Evolutionary conservation across 1,140 invertebrate species (phyloP).

Genomic region (fruit fly (Drosophila melanogaster)): DNA sequence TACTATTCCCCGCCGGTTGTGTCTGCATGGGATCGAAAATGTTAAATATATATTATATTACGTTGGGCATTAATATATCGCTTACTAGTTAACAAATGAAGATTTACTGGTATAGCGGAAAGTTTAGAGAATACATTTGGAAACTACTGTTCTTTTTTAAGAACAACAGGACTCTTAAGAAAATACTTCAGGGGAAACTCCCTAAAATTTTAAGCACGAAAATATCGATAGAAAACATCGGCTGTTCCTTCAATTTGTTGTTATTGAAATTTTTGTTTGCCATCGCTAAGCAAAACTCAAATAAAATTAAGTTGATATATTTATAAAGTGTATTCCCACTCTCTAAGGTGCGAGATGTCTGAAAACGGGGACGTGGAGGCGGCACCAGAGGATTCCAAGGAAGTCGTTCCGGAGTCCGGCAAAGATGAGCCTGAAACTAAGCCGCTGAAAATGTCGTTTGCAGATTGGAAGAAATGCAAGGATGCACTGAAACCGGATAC

Average conservation of each 20-base stretch:
- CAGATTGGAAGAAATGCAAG: constrained; percentile 73
- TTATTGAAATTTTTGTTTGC: neutral
- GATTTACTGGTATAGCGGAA: too few species aligned
- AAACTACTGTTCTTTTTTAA: too few species aligned
- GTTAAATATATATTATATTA: too few species aligned
- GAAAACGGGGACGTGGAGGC: constrained; percentile 17
- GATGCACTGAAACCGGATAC: constrained; percentile 46
- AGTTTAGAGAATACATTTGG: too few species aligned
- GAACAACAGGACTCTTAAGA: too few species aligned
- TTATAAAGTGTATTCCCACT: neutral
- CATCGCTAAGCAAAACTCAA: neutral
- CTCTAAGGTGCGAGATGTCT: constrained; percentile 12
- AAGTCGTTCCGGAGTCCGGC: neutral
- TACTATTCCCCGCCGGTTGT: too few species aligned
- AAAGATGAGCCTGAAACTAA: constrained; percentile 12
- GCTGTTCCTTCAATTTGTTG: too few species aligned
- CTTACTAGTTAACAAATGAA: too few species aligned
- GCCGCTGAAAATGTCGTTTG: constrained; percentile 66
- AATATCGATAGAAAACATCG: neutral
- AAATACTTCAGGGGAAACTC: neutral
- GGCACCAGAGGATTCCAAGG: neutral
- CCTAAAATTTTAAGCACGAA: neutral
- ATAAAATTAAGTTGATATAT: neutral
- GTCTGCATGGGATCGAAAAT: too few species aligned
- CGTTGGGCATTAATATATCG: too few species aligned